These are phyloP conservation scores for Lithosia quadra DNA, from an alignment of 2,888 invertebrate genomes.

Conservation along the genomic window DNA sequence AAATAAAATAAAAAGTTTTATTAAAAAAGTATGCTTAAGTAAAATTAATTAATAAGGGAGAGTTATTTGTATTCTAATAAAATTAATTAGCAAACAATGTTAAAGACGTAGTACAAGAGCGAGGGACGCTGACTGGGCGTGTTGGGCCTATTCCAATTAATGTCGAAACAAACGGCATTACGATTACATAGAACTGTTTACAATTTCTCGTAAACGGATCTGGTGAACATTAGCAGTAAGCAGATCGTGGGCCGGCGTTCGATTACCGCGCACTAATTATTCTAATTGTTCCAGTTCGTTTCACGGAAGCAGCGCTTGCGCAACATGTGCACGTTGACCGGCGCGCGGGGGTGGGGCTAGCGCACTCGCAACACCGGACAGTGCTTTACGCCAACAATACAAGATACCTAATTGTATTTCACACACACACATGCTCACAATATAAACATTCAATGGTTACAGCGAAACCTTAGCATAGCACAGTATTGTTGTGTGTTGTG, in stretches of 20 bases:
- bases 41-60: neutral
- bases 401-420: slow-evolving; percentile 11
- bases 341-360: neutral
- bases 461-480: slow-evolving; percentile 9
- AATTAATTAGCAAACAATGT: neutral
- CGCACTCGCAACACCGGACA: neutral
- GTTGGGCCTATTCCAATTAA: slow-evolving; percentile 6
- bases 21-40: neutral
- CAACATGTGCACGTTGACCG: slow-evolving; percentile 3
- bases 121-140: neutral
- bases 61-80: neutral
- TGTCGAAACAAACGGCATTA: slow-evolving; percentile 7
- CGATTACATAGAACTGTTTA: slow-evolving; percentile 11
- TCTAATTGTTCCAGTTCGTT: slow-evolving; percentile 23
- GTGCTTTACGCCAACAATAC: slow-evolving; percentile 6
- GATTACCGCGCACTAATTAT: slow-evolving; percentile 21
- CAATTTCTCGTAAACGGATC: slow-evolving; percentile 13
- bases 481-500: neutral
- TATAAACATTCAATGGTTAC: slow-evolving; percentile 2
- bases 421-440: neutral
- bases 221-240: slow-evolving; percentile 17
- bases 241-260: slow-evolving; percentile 14
- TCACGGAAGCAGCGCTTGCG: slow-evolving; percentile 21
- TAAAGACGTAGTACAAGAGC: neutral
- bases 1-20: no score